Evolutionary conservation across 2,113 vertebrate genomes (phyloP).

Genomic region (Myanophis thanlyinensis): DNA sequence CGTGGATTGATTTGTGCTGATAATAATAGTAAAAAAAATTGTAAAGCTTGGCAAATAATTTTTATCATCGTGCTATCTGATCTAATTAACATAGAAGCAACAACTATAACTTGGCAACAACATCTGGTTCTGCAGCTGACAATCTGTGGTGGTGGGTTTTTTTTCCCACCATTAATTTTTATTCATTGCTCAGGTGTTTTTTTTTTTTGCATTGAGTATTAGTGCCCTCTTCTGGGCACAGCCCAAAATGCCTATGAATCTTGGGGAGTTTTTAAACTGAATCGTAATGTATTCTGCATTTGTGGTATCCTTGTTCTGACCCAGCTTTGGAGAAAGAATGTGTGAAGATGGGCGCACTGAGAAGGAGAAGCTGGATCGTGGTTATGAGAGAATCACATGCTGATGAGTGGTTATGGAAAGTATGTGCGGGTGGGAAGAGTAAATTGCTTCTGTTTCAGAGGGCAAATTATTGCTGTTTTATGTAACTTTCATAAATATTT

Average conservation of each 20-base stretch:
- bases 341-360: neutral
- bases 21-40: neutral
- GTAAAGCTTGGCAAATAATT: rapidly evolving
- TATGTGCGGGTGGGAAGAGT: neutral
- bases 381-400: neutral
- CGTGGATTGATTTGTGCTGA: neutral
- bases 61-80: neutral
- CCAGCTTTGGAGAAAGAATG: neutral
- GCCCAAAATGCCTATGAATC: neutral
- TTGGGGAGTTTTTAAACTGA: neutral
- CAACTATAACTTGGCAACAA: neutral
- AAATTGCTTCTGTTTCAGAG: neutral
- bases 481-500: neutral
- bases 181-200: neutral
- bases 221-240: neutral
- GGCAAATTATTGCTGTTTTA: neutral
- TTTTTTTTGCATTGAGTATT: neutral
- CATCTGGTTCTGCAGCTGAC: neutral
- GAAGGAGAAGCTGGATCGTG: neutral
- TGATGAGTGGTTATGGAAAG: neutral
- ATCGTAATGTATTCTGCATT: neutral
- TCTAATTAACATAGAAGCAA: constrained; percentile 10
- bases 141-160: too few relatives aligned
- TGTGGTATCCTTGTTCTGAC: neutral
- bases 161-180: constrained; percentile 8